These are phyloP conservation scores for Apomyelois bistriatella DNA, from an alignment of 2,888 invertebrate genomes.

Conservation along the genomic window DNA sequence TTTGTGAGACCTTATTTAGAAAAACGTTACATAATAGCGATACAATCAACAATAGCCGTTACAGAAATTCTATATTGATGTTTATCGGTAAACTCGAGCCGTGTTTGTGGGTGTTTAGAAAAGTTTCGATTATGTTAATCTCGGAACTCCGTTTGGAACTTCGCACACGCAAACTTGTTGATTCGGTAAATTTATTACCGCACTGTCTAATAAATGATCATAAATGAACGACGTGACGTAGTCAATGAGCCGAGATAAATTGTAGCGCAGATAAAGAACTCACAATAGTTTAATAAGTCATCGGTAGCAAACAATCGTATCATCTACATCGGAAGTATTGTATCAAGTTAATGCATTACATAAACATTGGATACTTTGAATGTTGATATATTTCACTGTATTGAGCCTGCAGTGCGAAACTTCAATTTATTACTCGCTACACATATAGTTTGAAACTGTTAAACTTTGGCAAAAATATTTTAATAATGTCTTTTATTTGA, in stretches of 20 bases:
- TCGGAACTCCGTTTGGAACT: conserved; percentile 28
- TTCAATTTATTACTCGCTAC: not conserved
- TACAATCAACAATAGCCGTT: conserved; percentile 6
- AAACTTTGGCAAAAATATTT: not conserved
- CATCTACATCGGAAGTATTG: not conserved
- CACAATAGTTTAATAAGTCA: not conserved
- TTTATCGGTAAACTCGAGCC: conserved; percentile 26
- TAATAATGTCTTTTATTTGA: too few species aligned
- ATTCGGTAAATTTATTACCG: conserved; percentile 34
- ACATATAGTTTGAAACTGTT: not conserved
- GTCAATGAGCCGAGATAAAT: not conserved
- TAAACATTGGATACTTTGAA: too few species aligned
- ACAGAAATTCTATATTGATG: conserved; percentile 20
- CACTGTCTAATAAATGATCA: conserved; percentile 21
- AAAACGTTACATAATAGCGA: conserved; percentile 4
- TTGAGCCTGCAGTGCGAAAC: conserved; percentile 1
- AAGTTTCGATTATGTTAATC: conserved; percentile 60
- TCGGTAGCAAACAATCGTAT: not conserved
- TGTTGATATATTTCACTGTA: not conserved
- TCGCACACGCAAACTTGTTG: conserved; percentile 72
- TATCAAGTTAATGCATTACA: too few species aligned
- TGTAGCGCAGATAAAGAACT: not conserved
- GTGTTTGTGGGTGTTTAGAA: conserved; percentile 44
- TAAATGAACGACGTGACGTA: conserved; percentile 6
- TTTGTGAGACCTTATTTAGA: conserved; percentile 13